Evolutionary conservation across 2,797 vertebrate genomes (phyloP).

Genomic region (Eospalax fontanierii): DNA sequence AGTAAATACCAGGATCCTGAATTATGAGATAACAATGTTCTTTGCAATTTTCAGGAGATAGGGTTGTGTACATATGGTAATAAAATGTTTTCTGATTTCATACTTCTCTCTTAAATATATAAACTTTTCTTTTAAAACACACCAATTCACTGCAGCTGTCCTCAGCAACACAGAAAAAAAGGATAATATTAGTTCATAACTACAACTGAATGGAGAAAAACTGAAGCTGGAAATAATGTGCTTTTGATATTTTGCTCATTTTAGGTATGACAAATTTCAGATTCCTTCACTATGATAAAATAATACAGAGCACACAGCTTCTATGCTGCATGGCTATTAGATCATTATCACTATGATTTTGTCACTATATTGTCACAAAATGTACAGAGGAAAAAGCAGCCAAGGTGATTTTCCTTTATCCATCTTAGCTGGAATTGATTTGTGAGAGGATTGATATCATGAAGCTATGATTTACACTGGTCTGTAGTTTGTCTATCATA

Average conservation of each 20-base stretch:
- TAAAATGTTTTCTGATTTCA: background rate
- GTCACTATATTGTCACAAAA: background rate
- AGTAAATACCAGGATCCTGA: background rate
- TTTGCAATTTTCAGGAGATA: background rate
- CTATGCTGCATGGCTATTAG: fast-evolving
- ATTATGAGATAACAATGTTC: background rate
- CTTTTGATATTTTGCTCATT: background rate
- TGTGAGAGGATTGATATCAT: slow-evolving; percentile 60
- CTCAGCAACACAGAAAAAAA: background rate
- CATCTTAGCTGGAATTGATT: slow-evolving; percentile 64
- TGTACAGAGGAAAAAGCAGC: background rate
- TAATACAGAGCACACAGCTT: fast-evolving
- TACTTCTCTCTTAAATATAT: background rate
- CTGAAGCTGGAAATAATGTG: background rate
- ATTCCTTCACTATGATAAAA: background rate
- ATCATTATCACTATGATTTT: background rate
- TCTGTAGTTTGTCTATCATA: slow-evolving; percentile 70
- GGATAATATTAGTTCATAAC: background rate
- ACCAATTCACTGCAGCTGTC: background rate
- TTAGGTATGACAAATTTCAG: background rate
- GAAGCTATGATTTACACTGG: fast-evolving
- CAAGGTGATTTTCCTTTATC: background rate
- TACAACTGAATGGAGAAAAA: background rate
- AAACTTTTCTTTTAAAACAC: background rate
- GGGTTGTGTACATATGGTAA: background rate